Evolutionary conservation across 2,888 invertebrate genomes (phyloP).

Genomic region (Lagria hirta): DNA sequence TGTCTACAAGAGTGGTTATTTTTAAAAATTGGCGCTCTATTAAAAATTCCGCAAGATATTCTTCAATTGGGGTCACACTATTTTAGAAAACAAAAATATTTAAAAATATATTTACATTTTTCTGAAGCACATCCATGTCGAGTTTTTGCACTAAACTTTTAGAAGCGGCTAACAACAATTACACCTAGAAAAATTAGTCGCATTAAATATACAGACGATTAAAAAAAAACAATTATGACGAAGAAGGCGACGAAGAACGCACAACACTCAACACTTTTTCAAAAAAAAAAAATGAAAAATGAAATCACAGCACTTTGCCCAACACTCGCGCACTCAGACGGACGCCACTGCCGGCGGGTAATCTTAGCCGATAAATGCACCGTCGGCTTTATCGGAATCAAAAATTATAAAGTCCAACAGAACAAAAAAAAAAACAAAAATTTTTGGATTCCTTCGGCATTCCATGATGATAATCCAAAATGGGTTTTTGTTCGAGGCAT

Average conservation of each 20-base stretch:
- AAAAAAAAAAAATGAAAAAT: too few species aligned
- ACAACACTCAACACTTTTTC: too few species aligned
- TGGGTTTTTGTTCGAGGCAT: conserved; percentile 40
- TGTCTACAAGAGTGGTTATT: conserved; percentile 10
- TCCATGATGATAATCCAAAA: conserved; percentile 47
- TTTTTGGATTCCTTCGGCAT: conserved; percentile 46
- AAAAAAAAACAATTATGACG: conserved; percentile 15
- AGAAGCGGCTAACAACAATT: conserved; percentile 24
- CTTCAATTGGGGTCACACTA: conserved; percentile 14
- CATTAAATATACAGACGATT: conserved; percentile 31
- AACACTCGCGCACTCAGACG: conserved; percentile 29
- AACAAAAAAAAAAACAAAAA: too few species aligned
- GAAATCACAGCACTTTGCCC: conserved; percentile 16
- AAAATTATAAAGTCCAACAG: too few species aligned
- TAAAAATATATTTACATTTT: conserved; percentile 46
- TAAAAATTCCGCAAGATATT: neutral
- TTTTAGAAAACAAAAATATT: conserved; percentile 27
- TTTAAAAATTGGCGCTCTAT: conserved; percentile 7
- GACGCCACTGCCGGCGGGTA: too few species aligned
- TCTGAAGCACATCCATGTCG: conserved; percentile 49
- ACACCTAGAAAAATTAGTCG: conserved; percentile 42
- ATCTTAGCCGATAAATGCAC: too few species aligned
- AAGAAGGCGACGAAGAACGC: conserved; percentile 27
- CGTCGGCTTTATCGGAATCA: too few species aligned
- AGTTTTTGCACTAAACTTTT: conserved; percentile 34